Base-by-base conservation (phyloP, 2,797 vertebrate species). In the Spinus pinus region DNA sequence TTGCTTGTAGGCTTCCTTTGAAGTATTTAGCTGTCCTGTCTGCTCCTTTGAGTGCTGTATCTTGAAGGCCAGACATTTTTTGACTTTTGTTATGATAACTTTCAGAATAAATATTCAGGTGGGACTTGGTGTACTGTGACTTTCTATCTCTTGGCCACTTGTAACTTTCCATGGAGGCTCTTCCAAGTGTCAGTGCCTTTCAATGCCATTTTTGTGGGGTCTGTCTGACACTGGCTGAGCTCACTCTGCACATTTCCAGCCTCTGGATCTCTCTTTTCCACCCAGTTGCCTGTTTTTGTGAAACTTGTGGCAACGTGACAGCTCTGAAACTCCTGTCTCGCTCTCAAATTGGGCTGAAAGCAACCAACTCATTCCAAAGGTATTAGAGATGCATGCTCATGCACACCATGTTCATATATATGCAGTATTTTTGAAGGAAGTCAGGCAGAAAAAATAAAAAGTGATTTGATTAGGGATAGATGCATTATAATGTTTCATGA, bases 361-460 rank as follows among this genome's bases (percentile, higher is more conserved):
- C 72, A 83, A 67, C 65, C 70, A 81, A 10, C 50, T 90, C 39
- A 79, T 86, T 94, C 82, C 81, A 19, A 71, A 81, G 69, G 81
- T 31, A 93, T 93, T 94, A 88, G 87, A 54, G 82, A 95, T 95
- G 87, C 87, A 28, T 69, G 72, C 82, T 96, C 80, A 80, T 90
- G 85, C 91, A 83, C 80, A 93, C 82, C 65, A 23, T 44, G 85
- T 65, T 90, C 79, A 47, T 41, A 83, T 61, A 86, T 57, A 82
- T 70, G 56, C 42, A 24, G 75, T 58, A 21, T 79, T 93, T 90
- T 84, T 62, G 50, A 72, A 56, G 35, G 75, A 78, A 91, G 70
- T 69, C 87, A 54, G 80, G 91, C 95, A 94, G 91, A 70, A 86
- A 90, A 88, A 84, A 50, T 25, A 81, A 81, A 50, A 95, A 85